Percentiles rank a stretch among this genome's conserved stretches.
These are phyloP conservation scores for Mobula birostris DNA, from an alignment of 2,113 vertebrate genomes.

Conservation along the genomic window DNA sequence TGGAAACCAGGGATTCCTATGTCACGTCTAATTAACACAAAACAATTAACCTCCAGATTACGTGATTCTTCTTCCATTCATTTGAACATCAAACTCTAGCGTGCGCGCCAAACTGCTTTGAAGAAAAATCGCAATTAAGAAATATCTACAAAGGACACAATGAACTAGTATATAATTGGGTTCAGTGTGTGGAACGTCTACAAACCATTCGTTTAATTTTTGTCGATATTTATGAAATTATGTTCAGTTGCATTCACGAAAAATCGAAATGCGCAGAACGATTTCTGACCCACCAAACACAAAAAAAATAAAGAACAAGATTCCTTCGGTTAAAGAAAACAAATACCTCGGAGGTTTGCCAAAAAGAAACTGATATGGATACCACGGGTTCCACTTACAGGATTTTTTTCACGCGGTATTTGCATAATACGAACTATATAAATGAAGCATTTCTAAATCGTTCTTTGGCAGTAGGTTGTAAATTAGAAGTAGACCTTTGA, in stretches of 20 bases:
- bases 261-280: neutral
- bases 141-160: slow-evolving; percentile 57
- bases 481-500: neutral
- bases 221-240: neutral
- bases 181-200: slow-evolving; percentile 2
- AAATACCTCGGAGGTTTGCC: neutral
- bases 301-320: neutral
- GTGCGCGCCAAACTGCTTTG: slow-evolving; percentile 58
- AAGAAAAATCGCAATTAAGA: slow-evolving; percentile 53
- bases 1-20: slow-evolving; percentile 74
- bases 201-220: neutral
- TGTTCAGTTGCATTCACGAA: neutral
- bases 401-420: neutral
- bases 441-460: neutral
- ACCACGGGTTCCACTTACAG: neutral
- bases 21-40: slow-evolving; percentile 85
- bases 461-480: neutral
- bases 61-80: slow-evolving; percentile 59
- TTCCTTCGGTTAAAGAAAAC: neutral
- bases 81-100: slow-evolving; percentile 51
- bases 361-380: neutral
- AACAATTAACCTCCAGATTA: slow-evolving; percentile 80
- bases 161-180: slow-evolving; percentile 33
- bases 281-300: neutral
- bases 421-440: too few species aligned